Evolutionary conservation across 92 coral and sea anemone genomes (phyloP).

Genomic region (Hydrozoanthus gracilis): DNA sequence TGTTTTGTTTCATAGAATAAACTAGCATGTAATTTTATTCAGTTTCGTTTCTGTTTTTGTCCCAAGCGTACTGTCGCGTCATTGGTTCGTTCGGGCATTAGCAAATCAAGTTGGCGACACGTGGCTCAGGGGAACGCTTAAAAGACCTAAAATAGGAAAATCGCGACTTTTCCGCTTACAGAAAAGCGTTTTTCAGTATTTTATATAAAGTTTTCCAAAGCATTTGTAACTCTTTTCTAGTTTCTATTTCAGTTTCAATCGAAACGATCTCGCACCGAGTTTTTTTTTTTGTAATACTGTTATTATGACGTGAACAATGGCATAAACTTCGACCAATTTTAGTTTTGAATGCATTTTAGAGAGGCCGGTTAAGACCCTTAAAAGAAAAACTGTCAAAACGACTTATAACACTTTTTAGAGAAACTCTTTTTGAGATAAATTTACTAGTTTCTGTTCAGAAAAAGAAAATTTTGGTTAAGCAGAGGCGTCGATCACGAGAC

Average conservation of each 20-base stretch:
- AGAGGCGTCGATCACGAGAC: too few species aligned
- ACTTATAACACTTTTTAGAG: background rate
- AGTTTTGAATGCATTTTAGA: background rate
- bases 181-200: background rate
- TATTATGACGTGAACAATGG: background rate
- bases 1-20: slow-evolving; percentile 26
- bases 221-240: background rate
- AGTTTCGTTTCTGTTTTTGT: slow-evolving; percentile 10
- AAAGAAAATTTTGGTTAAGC: too few species aligned
- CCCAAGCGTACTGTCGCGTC: slow-evolving; percentile 9
- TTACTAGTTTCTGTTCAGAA: background rate
- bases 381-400: too few species aligned
- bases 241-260: background rate
- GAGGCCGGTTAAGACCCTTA: background rate
- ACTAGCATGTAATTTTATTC: background rate
- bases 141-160: background rate
- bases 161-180: background rate
- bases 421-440: too few species aligned
- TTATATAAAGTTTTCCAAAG: background rate
- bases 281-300: background rate
- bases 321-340: background rate
- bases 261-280: background rate
- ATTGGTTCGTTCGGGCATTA: slow-evolving; percentile 3
- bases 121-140: slow-evolving; percentile 20
- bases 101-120: slow-evolving; percentile 31